Conservation (phyloP, 92 coral and sea anemone species). For the Zoanthus sociatus region DNA sequence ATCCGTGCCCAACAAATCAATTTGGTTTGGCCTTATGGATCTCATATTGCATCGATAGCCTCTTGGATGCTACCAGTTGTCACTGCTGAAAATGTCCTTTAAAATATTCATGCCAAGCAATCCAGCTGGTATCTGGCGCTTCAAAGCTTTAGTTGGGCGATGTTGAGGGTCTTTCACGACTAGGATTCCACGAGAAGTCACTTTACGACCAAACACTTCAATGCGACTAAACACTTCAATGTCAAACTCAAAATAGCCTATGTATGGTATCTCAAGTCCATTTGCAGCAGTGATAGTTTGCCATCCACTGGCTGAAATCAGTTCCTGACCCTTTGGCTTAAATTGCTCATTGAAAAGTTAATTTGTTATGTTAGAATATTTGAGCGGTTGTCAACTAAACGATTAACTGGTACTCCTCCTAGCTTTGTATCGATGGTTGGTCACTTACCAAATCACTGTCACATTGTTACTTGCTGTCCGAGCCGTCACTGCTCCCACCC, state of each 20-base stretch:
- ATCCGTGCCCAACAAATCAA: too few relatives aligned
- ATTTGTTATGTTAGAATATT: too few relatives aligned
- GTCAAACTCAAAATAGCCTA: conserved; percentile 61
- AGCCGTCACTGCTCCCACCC: conserved; percentile 45
- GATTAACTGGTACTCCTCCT: too few relatives aligned
- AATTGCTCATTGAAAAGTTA: conserved; percentile 58
- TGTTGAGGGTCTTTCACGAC: conserved; percentile 19
- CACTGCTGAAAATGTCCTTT: conserved; percentile 22
- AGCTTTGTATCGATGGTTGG: too few relatives aligned
- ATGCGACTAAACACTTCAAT: neutral
- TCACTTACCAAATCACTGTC: conserved; percentile 69
- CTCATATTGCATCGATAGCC: conserved; percentile 35
- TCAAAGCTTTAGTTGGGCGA: conserved; percentile 6
- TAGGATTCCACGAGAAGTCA: conserved; percentile 18
- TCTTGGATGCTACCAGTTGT: too few relatives aligned
- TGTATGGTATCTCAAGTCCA: conserved; percentile 63
- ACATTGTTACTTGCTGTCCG: conserved; percentile 28
- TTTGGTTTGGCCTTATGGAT: neutral
- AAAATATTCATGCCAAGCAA: conserved; percentile 18
- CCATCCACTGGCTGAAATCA: conserved; percentile 69
- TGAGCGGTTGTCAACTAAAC: too few relatives aligned
- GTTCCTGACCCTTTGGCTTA: conserved; percentile 65
- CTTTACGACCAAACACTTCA: neutral
- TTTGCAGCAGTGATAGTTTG: conserved; percentile 62
- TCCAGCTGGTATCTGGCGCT: conserved; percentile 2